Percentiles rank a stretch among this genome's conserved stretches.
Conservation (phyloP, 2,888 invertebrate genomes). For the Timema cristinae region DNA sequence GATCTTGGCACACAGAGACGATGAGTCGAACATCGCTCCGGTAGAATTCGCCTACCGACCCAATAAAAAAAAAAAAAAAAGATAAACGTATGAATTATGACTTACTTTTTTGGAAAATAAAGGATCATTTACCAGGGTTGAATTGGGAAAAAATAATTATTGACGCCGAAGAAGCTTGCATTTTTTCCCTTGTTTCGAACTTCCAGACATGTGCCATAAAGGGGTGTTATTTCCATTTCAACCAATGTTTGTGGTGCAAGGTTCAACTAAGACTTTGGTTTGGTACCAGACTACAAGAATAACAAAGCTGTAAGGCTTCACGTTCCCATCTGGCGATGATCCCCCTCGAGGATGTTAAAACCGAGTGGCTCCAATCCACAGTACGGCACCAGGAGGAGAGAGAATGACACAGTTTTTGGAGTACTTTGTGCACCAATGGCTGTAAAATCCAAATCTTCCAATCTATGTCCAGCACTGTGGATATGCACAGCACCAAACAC, state of each 20-base stretch:
- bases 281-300: neutral
- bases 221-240: neutral
- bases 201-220: neutral
- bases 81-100: neutral
- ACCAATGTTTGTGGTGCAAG: neutral
- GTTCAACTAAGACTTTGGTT: neutral
- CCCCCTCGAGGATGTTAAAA: neutral
- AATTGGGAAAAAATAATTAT: neutral
- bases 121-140: neutral
- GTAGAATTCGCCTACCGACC: neutral
- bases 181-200: neutral
- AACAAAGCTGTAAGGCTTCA: neutral
- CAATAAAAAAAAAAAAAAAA: neutral
- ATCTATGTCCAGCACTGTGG: neutral
- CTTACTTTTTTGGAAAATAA: neutral
- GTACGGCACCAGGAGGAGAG: conserved; percentile 1
- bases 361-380: conserved; percentile 2
- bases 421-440: too few species aligned
- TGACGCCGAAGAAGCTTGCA: neutral
- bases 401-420: neutral
- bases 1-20: neutral
- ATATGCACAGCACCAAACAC: neutral
- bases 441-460: too few species aligned
- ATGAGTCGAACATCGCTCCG: neutral
- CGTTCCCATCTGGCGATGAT: neutral